These are phyloP conservation scores for Troides helena DNA, from an alignment of 2,888 invertebrate genomes.

Conservation along the genomic window DNA sequence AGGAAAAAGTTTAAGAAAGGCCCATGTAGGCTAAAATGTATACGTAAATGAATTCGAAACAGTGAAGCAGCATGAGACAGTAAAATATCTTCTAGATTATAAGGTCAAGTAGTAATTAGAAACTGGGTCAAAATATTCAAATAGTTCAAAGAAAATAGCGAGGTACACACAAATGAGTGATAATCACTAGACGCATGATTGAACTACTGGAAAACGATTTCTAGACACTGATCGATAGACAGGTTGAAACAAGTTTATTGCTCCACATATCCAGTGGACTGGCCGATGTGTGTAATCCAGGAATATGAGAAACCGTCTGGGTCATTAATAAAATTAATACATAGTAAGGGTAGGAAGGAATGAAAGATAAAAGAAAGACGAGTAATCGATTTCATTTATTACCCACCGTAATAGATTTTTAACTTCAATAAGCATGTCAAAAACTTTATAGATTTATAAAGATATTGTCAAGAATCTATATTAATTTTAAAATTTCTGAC, in stretches of 20 bases:
- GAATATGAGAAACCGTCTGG: constrained; percentile 59
- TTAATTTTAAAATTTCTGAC: background rate
- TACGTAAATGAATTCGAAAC: too few relatives aligned
- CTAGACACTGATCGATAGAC: constrained; percentile 62
- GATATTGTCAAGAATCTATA: background rate
- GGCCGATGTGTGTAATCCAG: constrained; percentile 70
- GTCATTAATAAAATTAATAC: background rate
- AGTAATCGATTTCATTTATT: background rate
- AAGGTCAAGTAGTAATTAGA: background rate
- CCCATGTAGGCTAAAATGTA: too few relatives aligned
- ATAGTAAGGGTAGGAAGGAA: too few relatives aligned
- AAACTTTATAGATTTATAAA: background rate
- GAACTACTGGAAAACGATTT: constrained; percentile 76
- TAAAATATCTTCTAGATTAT: background rate
- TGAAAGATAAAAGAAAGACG: background rate
- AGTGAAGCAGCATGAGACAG: too few relatives aligned
- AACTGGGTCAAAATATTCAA: background rate
- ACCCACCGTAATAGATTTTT: background rate
- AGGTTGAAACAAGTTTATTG: constrained; percentile 75
- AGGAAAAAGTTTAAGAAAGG: too few relatives aligned
- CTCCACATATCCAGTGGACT: constrained; percentile 74
- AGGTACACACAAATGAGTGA: constrained; percentile 36
- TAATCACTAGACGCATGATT: constrained; percentile 72
- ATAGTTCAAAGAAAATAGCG: background rate
- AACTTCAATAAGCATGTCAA: background rate